phyloP scores from a whole-genome alignment of 2,888 invertebrate species.

The Carpatolechia fugitivella region DNA sequence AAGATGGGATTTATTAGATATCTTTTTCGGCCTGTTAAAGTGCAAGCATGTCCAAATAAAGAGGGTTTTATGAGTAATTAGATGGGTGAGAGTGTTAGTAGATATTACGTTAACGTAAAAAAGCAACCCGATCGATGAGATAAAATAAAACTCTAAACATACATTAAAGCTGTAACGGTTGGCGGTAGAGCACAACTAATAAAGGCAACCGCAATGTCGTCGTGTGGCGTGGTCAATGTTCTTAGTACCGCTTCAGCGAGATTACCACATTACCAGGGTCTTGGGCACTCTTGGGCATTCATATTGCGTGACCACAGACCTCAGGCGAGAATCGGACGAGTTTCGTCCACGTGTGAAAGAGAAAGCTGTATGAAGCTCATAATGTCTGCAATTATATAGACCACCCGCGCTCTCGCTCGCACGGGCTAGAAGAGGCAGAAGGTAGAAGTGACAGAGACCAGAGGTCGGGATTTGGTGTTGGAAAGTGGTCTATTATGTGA shows the following conservation, averaged over 20 bases:
- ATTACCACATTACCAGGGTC: constrained; percentile 4
- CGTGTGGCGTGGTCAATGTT: not conserved
- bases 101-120: too few relatives aligned
- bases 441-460: not conserved
- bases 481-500: too few relatives aligned
- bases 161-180: not conserved
- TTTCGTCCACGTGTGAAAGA: constrained; percentile 7
- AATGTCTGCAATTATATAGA: constrained; percentile 62
- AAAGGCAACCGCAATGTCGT: not conserved
- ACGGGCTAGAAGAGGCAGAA: constrained; percentile 7
- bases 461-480: too few relatives aligned
- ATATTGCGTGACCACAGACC: constrained; percentile 6
- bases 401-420: constrained; percentile 59
- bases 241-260: not conserved
- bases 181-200: not conserved
- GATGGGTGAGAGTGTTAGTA: too few relatives aligned
- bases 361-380: constrained; percentile 27
- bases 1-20: too few relatives aligned
- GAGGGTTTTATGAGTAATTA: too few relatives aligned
- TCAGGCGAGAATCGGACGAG: not conserved
- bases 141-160: too few relatives aligned
- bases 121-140: too few relatives aligned
- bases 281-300: not conserved
- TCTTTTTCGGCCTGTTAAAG: too few relatives aligned
- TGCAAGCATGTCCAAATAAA: too few relatives aligned